Evolutionary conservation across 2,888 invertebrate species (phyloP).

Genomic region (Nephrotoma appendiculata): DNA sequence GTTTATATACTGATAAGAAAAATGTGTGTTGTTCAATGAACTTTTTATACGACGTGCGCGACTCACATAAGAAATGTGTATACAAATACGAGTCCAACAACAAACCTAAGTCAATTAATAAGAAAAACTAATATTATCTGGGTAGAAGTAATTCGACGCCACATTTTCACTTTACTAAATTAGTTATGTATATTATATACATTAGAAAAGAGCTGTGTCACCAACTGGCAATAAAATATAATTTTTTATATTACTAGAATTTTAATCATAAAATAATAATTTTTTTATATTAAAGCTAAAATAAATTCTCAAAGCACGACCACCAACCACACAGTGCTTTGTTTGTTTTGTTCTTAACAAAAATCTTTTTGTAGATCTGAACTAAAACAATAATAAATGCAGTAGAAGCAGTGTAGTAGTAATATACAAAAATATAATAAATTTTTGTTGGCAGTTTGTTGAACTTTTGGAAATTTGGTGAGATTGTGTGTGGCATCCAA

Average conservation of each 20-base stretch:
- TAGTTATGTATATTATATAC: background rate
- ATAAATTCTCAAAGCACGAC: background rate
- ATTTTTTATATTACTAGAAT: background rate
- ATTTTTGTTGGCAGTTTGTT: background rate
- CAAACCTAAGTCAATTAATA: background rate
- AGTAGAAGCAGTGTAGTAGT: background rate
- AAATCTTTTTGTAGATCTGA: background rate
- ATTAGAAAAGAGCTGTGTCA: background rate
- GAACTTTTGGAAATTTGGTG: background rate
- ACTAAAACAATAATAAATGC: background rate
- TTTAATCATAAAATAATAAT: background rate
- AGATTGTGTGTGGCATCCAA: background rate
- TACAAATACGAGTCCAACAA: background rate
- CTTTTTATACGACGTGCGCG: background rate
- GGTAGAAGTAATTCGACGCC: background rate
- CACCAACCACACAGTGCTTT: background rate
- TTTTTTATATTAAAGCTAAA: background rate
- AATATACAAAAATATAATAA: background rate
- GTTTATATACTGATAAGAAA: background rate
- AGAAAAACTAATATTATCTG: background rate
- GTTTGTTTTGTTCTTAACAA: background rate
- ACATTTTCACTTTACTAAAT: background rate
- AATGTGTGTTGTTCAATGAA: background rate
- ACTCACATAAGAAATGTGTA: background rate
- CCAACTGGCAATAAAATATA: background rate